These are phyloP conservation scores for Bradypodion pumilum DNA, from an alignment of 2,797 vertebrate species.

Conservation along the genomic window DNA sequence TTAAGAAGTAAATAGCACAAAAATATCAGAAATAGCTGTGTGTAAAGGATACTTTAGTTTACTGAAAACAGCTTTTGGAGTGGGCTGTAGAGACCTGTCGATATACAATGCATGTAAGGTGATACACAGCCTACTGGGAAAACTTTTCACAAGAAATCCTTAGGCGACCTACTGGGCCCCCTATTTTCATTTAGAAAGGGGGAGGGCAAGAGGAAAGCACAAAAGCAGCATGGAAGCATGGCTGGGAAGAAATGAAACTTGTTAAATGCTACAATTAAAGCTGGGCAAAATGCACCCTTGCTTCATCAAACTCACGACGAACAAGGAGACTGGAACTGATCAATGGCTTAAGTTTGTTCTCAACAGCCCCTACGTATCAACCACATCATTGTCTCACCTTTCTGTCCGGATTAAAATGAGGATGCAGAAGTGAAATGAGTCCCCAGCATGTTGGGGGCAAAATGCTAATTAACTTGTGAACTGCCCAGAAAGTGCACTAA, in stretches of 20 bases:
- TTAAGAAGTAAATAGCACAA: neutral
- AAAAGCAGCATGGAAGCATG: constrained; percentile 62
- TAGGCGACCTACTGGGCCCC: constrained; percentile 2
- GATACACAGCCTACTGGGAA: neutral
- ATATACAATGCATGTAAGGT: neutral
- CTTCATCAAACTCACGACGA: constrained; percentile 72
- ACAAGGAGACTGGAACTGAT: constrained; percentile 67
- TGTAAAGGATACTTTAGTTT: neutral
- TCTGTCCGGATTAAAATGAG: constrained; percentile 28
- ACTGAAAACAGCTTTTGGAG: neutral
- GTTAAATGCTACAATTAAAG: constrained; percentile 75
- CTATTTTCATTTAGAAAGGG: constrained; percentile 36
- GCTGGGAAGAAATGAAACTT: constrained; percentile 61
- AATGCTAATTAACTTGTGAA: too few species aligned
- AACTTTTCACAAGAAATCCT: constrained; percentile 7
- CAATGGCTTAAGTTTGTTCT: constrained; percentile 60
- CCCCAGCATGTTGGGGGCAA: too few species aligned
- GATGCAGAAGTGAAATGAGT: too few species aligned
- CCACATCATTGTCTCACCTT: constrained; percentile 34
- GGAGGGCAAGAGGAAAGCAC: neutral
- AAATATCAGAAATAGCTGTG: neutral
- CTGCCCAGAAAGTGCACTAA: too few species aligned
- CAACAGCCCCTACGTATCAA: constrained; percentile 45
- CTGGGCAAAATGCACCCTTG: constrained; percentile 54
- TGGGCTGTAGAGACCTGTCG: accelerated